A percentile compares a stretch with the other conserved stretches of the same genome.
phyloP scores from a whole-genome alignment of 1,140 invertebrate species.

The Brachionus rubens region DNA sequence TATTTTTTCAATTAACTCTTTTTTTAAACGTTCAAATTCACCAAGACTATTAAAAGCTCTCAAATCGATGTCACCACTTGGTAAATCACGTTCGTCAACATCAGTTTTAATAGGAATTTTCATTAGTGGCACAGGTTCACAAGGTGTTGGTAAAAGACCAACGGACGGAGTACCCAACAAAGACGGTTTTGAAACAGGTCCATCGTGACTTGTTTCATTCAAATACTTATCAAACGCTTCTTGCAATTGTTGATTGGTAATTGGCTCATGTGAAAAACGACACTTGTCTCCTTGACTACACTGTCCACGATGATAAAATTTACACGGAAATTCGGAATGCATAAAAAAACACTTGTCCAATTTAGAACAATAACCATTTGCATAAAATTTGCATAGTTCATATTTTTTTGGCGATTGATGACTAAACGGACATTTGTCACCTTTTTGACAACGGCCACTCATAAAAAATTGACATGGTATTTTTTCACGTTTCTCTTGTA shows the following conservation, averaged over 20 bases:
- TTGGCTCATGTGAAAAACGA: conserved; percentile 85
- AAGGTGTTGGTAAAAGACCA: background rate
- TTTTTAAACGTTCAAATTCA: conserved; percentile 19
- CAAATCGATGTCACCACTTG: background rate
- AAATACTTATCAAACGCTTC: conserved; percentile 46
- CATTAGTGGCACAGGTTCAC: conserved; percentile 18
- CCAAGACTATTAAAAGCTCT: background rate
- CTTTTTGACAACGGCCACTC: conserved; percentile 54
- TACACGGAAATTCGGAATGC: conserved; percentile 93
- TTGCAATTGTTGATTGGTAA: conserved; percentile 65
- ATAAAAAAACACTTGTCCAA: conserved; percentile 90
- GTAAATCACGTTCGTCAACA: conserved; percentile 13
- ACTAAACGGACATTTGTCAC: conserved; percentile 77
- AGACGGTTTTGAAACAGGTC: background rate
- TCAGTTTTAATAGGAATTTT: conserved; percentile 17
- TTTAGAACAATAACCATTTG: conserved; percentile 91
- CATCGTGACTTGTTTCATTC: background rate
- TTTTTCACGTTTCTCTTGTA: conserved; percentile 39
- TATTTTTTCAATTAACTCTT: conserved; percentile 38
- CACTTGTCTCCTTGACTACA: conserved; percentile 74
- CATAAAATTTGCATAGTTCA: conserved; percentile 93
- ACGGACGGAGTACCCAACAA: background rate
- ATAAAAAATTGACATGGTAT: conserved; percentile 38
- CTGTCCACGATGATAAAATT: conserved; percentile 85
- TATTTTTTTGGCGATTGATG: conserved; percentile 80